A percentile compares a stretch with the other conserved stretches of the same genome.
phyloP scores from a whole-genome alignment of 2,797 vertebrate genomes.

The Cyclura pinguis region DNA sequence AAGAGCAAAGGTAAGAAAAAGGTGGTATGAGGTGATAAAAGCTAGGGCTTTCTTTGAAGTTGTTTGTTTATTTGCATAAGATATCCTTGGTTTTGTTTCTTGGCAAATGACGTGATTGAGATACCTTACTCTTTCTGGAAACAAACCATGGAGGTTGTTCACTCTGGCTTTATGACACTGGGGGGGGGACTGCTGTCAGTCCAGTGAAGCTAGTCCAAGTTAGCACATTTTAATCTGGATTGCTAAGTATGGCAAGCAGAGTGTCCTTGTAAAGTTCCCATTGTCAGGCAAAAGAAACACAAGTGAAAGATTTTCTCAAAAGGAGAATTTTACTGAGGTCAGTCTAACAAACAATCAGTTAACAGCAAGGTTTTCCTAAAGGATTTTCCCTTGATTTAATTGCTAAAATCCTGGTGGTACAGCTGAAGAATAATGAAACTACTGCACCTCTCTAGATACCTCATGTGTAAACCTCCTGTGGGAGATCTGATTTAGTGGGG shows the following conservation, averaged over 20 bases:
- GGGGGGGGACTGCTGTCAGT: not conserved
- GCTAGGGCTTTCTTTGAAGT: not conserved
- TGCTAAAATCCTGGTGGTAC: not conserved
- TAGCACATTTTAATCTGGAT: not conserved
- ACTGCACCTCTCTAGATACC: not conserved
- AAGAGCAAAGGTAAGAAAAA: slow-evolving; percentile 90
- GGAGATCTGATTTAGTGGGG: no score
- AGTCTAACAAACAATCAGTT: not conserved
- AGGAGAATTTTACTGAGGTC: not conserved
- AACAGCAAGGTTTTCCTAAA: not conserved
- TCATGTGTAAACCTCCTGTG: no score
- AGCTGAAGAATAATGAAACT: not conserved
- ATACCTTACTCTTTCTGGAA: not conserved
- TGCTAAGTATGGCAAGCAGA: not conserved
- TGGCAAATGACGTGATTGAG: not conserved
- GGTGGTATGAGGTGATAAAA: not conserved
- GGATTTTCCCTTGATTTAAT: no score
- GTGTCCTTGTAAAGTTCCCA: not conserved
- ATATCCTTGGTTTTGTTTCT: not conserved
- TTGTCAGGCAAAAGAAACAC: not conserved
- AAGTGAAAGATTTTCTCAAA: not conserved
- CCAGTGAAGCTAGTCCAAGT: not conserved
- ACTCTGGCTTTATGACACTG: not conserved
- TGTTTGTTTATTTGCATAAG: not conserved
- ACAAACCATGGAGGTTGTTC: not conserved